Percentiles rank a stretch among this genome's conserved stretches.
These are phyloP conservation scores for Eulithis testata DNA, from an alignment of 2,888 invertebrate genomes.

Conservation along the genomic window DNA sequence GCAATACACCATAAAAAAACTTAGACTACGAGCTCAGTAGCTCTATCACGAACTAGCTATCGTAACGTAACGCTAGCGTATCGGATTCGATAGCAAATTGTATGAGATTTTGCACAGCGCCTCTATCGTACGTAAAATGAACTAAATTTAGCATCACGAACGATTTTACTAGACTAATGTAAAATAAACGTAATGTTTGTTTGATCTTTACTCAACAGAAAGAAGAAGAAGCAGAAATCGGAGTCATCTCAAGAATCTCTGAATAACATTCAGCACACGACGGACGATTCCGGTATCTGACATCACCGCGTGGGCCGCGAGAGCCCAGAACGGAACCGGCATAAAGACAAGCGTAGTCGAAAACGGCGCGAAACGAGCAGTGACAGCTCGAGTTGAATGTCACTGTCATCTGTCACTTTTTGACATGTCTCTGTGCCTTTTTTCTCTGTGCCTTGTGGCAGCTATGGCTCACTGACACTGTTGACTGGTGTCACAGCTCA, in stretches of 20 bases:
- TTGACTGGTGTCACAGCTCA: too few species aligned
- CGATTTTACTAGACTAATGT: too few species aligned
- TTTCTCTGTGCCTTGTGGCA: too few species aligned
- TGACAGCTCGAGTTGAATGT: conserved; percentile 46
- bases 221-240: conserved; percentile 72
- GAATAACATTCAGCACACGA: conserved; percentile 78
- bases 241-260: conserved; percentile 74
- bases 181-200: not conserved
- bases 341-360: conserved; percentile 61
- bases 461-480: too few species aligned
- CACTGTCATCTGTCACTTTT: conserved; percentile 8
- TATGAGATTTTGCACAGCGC: too few species aligned
- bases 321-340: conserved; percentile 58
- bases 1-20: too few species aligned
- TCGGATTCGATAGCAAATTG: too few species aligned
- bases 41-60: too few species aligned
- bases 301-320: conserved; percentile 76
- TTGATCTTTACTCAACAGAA: conserved; percentile 45
- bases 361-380: conserved; percentile 57
- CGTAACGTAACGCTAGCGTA: too few species aligned
- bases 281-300: conserved; percentile 82
- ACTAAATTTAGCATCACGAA: too few species aligned
- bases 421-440: not conserved
- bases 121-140: too few species aligned
- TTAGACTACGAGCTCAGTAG: too few species aligned